These are phyloP conservation scores for Cyprinodon diabolis DNA, from an alignment of 2,797 vertebrate genomes.

Conservation along the genomic window DNA sequence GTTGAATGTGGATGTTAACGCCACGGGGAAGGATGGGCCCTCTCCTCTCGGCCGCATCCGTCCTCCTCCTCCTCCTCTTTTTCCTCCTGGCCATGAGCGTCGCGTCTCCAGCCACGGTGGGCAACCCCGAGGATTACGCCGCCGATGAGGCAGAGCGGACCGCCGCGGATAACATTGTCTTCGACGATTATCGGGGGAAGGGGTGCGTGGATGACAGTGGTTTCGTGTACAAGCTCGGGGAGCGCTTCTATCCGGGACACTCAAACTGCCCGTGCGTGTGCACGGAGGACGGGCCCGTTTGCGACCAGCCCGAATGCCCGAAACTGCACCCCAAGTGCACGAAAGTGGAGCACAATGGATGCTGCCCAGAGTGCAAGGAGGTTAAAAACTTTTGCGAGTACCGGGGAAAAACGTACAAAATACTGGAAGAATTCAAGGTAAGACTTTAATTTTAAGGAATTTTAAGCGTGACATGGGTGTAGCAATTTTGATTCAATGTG, in stretches of 20 bases:
- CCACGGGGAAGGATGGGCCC: conserved; percentile 90
- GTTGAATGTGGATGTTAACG: conserved; percentile 73
- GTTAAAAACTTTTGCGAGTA: conserved; percentile 99
- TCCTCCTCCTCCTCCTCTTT: conserved; percentile 81
- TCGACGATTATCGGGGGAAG: conserved; percentile 98
- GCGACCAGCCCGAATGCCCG: conserved; percentile 98
- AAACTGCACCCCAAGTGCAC: conserved; percentile 99
- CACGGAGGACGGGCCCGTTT: conserved; percentile 98
- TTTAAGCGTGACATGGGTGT: not conserved
- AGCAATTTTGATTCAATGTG: not conserved
- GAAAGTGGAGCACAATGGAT: conserved; percentile 99
- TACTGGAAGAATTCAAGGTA: conserved; percentile 99
- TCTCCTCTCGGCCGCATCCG: conserved; percentile 86
- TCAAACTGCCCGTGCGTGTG: conserved; percentile 99
- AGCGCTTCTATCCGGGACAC: conserved; percentile 98
- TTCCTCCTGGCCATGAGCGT: conserved; percentile 81
- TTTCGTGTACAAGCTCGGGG: conserved; percentile 98
- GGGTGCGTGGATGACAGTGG: conserved; percentile 99
- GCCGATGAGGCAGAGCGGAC: conserved; percentile 92
- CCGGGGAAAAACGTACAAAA: conserved; percentile 96
- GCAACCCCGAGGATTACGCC: conserved; percentile 89
- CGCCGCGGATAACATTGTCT: conserved; percentile 92
- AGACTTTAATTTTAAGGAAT: conserved; percentile 40
- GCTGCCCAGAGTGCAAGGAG: conserved; percentile 99
- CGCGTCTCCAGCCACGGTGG: conserved; percentile 86